Conservation (phyloP, 2,797 vertebrate species). For the Hirundo rustica region DNA sequence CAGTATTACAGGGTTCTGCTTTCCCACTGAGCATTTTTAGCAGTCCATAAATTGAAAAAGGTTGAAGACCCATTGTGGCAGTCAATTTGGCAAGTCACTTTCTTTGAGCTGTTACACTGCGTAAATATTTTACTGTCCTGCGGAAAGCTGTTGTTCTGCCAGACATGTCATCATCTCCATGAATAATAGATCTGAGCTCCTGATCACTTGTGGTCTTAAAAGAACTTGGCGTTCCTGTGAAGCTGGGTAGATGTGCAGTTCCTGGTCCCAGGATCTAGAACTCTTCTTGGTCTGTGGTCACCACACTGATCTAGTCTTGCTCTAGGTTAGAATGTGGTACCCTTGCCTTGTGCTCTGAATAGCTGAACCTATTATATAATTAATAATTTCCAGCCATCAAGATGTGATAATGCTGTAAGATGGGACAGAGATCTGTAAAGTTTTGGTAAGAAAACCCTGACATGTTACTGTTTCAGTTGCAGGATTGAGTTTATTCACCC, state of each 20-base stretch:
- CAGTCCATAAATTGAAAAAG: constrained; percentile 12
- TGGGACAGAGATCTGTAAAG: background rate
- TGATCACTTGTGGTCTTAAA: background rate
- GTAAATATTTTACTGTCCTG: constrained; percentile 58
- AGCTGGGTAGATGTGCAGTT: background rate
- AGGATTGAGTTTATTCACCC: background rate
- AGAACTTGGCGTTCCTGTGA: background rate
- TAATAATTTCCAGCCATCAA: background rate
- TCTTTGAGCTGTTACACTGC: constrained; percentile 33
- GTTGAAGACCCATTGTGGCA: constrained; percentile 45
- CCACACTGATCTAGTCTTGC: background rate
- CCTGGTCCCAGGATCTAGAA: background rate
- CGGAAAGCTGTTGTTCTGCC: constrained; percentile 61
- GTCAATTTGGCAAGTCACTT: constrained; percentile 43
- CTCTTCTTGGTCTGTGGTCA: background rate
- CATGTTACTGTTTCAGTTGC: background rate
- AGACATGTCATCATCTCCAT: constrained; percentile 51
- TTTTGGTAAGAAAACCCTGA: background rate
- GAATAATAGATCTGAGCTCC: constrained; percentile 54
- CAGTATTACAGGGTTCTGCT: background rate
- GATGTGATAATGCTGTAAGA: background rate
- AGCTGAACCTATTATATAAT: background rate
- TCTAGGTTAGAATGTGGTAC: background rate
- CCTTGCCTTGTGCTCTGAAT: background rate
- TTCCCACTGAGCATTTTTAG: constrained; percentile 34